Evolutionary conservation across 1,140 invertebrate genomes (phyloP).

Genomic region (Saxidomus purpurata): DNA sequence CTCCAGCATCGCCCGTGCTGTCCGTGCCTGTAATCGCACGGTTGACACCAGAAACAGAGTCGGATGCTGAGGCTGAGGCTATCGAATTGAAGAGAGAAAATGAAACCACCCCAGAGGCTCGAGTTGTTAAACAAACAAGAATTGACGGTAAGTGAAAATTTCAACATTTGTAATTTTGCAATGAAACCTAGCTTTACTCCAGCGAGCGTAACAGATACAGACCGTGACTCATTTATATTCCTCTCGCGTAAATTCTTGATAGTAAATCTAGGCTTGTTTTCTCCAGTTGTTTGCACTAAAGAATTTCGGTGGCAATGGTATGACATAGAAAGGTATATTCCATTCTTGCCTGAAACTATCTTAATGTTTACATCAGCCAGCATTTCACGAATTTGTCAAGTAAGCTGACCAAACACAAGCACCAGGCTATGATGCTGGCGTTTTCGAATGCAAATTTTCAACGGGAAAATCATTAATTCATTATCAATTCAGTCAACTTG

Average conservation of each 20-base stretch:
- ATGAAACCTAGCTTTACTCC: not conserved
- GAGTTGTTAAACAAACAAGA: slow-evolving; percentile 48
- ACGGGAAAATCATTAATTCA: no score
- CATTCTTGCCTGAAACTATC: no score
- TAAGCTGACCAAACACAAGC: no score
- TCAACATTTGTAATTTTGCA: not conserved
- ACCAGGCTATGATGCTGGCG: no score
- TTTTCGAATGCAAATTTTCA: no score
- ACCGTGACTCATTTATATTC: slow-evolving; percentile 28
- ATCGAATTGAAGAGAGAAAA: slow-evolving; percentile 40
- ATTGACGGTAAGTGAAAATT: slow-evolving; percentile 49
- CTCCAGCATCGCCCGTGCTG: not conserved
- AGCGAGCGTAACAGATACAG: not conserved
- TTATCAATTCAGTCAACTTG: no score
- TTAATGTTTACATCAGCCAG: no score
- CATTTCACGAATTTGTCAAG: no score
- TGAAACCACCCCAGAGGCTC: slow-evolving; percentile 59
- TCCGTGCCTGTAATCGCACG: not conserved
- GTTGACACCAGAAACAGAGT: not conserved
- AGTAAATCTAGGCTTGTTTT: no score
- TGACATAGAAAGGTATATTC: no score
- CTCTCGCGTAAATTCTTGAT: not conserved
- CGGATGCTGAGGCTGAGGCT: slow-evolving; percentile 14
- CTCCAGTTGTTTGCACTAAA: no score
- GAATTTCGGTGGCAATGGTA: no score